These are phyloP conservation scores for Himantopus leucocephalus DNA, from an alignment of 2,113 vertebrate genomes.

Conservation along the genomic window DNA sequence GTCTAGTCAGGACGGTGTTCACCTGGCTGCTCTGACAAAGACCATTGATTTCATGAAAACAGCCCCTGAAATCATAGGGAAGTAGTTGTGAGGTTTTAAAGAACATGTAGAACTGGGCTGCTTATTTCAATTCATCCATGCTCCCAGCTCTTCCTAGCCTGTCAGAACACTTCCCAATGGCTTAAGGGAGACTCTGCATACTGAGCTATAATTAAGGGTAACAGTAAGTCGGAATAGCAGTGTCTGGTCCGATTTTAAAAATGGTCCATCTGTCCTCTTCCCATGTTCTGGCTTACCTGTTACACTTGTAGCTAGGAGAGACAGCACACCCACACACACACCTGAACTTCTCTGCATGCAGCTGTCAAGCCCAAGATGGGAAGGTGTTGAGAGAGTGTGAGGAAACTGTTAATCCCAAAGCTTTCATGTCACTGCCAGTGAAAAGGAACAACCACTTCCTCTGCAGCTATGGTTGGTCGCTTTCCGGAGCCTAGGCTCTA, in stretches of 20 bases:
- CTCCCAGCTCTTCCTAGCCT: background rate
- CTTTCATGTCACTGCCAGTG: constrained; percentile 5
- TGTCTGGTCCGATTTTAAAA: background rate
- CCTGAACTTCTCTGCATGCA: background rate
- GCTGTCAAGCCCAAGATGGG: background rate
- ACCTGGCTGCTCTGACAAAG: background rate
- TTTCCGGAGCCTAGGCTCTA: background rate
- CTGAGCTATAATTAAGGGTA: background rate
- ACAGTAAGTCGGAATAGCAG: background rate
- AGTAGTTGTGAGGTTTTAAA: background rate
- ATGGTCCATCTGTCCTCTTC: background rate
- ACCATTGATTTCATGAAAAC: background rate
- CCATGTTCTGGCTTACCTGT: background rate
- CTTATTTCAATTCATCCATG: background rate
- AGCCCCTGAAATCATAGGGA: background rate
- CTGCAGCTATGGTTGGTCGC: background rate
- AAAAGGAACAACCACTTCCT: background rate
- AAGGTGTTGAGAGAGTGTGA: background rate
- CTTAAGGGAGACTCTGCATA: background rate
- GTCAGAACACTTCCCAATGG: background rate
- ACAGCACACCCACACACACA: background rate
- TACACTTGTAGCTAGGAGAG: background rate
- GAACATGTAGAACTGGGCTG: background rate
- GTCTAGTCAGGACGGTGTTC: background rate
- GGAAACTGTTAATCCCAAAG: background rate